Evolutionary conservation across 1,140 invertebrate species (phyloP).

Genomic region (Agrilus planipennis): DNA sequence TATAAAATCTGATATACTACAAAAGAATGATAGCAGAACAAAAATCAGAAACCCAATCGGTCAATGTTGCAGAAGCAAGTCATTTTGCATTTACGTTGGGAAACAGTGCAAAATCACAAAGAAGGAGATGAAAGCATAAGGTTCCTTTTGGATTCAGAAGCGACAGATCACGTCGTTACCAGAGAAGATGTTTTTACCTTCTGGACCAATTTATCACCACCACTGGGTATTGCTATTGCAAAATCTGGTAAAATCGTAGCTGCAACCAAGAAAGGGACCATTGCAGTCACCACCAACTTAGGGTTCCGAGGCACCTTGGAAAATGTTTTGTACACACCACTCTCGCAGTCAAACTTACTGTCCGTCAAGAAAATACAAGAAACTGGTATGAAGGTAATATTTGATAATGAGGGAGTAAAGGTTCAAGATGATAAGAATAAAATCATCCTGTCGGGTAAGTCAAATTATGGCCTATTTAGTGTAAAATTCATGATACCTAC

Average conservation of each 20-base stretch:
- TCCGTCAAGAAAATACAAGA: constrained; percentile 25
- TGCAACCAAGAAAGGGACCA: too few relatives aligned
- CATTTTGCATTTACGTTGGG: too few relatives aligned
- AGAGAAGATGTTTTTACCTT: constrained; percentile 3
- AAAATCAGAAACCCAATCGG: too few relatives aligned
- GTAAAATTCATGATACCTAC: constrained; percentile 10
- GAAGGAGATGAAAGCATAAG: too few relatives aligned
- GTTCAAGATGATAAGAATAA: constrained; percentile 16
- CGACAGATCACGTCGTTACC: constrained; percentile 10
- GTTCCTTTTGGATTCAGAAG: constrained; percentile 11
- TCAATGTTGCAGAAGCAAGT: too few relatives aligned
- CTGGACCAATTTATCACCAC: neutral
- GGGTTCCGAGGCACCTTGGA: too few relatives aligned
- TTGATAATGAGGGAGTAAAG: neutral
- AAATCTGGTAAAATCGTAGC: constrained; percentile 2
- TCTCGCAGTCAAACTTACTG: constrained; percentile 24
- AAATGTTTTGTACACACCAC: constrained; percentile 10
- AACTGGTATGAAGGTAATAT: constrained; percentile 17
- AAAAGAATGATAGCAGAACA: constrained; percentile 4
- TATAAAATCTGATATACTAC: constrained; percentile 5
- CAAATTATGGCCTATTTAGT: constrained; percentile 18
- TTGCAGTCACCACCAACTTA: constrained; percentile 6
- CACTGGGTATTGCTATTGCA: constrained; percentile 9
- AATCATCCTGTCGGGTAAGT: constrained; percentile 20
- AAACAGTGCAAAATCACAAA: too few relatives aligned